A percentile compares a stretch with the other conserved stretches of the same genome.
phyloP scores from a whole-genome alignment of 2,113 vertebrate genomes.

The Phoenicopterus ruber region DNA sequence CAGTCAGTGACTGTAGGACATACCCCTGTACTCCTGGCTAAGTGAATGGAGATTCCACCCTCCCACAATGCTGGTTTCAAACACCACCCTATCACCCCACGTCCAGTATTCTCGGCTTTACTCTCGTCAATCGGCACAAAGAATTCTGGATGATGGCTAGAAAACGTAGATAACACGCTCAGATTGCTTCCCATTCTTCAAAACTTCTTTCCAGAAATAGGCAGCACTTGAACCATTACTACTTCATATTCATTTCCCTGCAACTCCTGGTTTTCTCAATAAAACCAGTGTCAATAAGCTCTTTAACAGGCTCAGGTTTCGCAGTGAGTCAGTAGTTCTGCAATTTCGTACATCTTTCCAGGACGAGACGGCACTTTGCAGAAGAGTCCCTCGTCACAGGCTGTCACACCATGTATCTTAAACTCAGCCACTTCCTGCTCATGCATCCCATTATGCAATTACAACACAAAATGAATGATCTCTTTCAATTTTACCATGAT shows the following conservation, averaged over 20 bases:
- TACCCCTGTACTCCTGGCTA: background rate
- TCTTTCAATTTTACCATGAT: background rate
- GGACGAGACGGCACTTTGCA: background rate
- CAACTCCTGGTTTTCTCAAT: background rate
- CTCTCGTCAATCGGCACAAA: background rate
- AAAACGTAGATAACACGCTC: background rate
- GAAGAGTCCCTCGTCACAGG: background rate
- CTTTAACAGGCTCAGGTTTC: background rate
- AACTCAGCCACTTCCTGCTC: background rate
- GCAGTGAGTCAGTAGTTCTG: background rate
- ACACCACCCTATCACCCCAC: background rate
- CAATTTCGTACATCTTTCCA: background rate
- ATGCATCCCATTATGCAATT: background rate
- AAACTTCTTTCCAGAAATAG: background rate
- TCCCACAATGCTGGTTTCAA: background rate
- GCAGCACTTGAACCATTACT: background rate
- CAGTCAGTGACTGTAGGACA: background rate
- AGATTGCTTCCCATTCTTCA: background rate
- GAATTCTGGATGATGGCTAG: background rate
- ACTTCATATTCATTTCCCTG: background rate
- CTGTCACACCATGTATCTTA: background rate
- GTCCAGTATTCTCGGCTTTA: background rate
- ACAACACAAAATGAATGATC: background rate
- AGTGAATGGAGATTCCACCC: background rate
- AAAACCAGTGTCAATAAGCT: background rate